Conservation (phyloP, 2,888 invertebrate species). For the Trichacis sp. region DNA sequence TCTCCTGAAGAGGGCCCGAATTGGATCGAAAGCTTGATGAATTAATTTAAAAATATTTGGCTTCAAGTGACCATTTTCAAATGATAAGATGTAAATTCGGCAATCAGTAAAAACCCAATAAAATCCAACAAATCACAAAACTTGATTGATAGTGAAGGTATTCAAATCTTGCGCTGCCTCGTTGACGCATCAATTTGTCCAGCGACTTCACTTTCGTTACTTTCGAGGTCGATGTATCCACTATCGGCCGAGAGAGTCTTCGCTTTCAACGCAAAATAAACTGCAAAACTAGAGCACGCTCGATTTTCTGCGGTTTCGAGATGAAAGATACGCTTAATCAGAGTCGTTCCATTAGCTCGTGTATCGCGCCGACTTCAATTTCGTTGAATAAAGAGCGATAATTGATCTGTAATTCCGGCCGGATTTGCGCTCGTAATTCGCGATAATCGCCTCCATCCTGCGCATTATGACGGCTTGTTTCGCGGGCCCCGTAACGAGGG, state of each 20-base stretch:
- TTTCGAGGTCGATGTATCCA: conserved; percentile 65
- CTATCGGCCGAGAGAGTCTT: conserved; percentile 61
- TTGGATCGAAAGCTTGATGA: no score
- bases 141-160: not conserved
- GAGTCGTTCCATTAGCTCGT: not conserved
- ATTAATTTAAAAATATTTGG: no score
- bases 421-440: conserved; percentile 9
- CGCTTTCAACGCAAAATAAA: conserved; percentile 60
- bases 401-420: conserved; percentile 9
- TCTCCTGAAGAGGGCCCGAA: no score
- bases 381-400: not conserved
- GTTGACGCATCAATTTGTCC: conserved; percentile 39
- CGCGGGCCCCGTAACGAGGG: not conserved
- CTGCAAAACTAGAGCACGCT: conserved; percentile 58
- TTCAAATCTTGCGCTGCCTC: not conserved
- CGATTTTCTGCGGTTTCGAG: conserved; percentile 42
- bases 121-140: no score
- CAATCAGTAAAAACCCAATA: no score
- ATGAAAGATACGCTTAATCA: conserved; percentile 15
- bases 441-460: conserved; percentile 8
- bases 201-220: conserved; percentile 66
- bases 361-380: not conserved
- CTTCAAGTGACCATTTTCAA: no score
- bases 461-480: conserved; percentile 13
- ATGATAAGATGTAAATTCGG: no score